Evolutionary conservation across 1,140 invertebrate species (phyloP).

Genomic region (Pogonus chalceus): DNA sequence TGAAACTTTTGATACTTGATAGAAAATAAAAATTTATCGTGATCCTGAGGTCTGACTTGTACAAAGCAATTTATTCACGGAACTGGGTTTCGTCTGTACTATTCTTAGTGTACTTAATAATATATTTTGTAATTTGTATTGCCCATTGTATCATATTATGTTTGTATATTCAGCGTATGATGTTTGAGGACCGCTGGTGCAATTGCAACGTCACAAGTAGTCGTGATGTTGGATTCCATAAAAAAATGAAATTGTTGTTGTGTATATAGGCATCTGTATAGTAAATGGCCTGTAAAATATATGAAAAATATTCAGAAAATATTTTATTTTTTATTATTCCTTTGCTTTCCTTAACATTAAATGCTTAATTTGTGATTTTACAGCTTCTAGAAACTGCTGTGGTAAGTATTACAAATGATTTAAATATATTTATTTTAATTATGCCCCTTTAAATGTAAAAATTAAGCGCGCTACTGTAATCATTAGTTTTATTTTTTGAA

Average conservation of each 20-base stretch:
- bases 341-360: not conserved
- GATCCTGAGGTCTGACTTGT: not conserved
- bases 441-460: too few species aligned
- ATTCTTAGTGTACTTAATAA: not conserved
- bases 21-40: too few species aligned
- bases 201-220: not conserved
- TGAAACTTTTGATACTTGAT: too few species aligned
- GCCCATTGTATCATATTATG: not conserved
- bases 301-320: slow-evolving; percentile 13
- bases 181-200: not conserved
- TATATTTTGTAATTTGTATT: slow-evolving; percentile 3
- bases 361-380: too few species aligned
- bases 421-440: too few species aligned
- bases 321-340: slow-evolving; percentile 11
- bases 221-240: not conserved
- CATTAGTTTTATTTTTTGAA: too few species aligned
- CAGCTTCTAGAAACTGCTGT: too few species aligned
- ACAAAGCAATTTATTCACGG: not conserved
- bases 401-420: too few species aligned
- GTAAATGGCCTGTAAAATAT: slow-evolving; percentile 21
- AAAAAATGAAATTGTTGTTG: slow-evolving; percentile 21
- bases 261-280: slow-evolving; percentile 17
- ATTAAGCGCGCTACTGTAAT: too few species aligned
- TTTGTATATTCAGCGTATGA: not conserved
- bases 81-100: slow-evolving; percentile 4